A percentile compares a stretch with the other conserved stretches of the same genome.
Conservation (phyloP, 2,797 vertebrate genomes). For the Staurois parvus region DNA sequence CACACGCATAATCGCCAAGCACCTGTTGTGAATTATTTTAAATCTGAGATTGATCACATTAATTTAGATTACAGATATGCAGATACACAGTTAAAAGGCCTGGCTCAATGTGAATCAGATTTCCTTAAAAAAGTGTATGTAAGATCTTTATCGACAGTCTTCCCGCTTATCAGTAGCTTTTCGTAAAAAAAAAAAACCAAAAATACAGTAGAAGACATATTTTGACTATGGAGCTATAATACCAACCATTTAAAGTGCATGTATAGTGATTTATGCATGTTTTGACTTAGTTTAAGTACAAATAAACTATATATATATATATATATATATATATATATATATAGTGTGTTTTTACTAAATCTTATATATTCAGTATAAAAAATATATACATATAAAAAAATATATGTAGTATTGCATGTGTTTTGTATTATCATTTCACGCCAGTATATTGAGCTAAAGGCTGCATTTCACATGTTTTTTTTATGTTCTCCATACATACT, state of each 20-base stretch:
- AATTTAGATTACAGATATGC: conserved; percentile 53
- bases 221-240: not conserved
- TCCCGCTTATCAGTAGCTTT: conserved; percentile 25
- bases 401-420: too few relatives aligned
- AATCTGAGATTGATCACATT: conserved; percentile 54
- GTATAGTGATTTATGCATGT: too few relatives aligned
- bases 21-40: conserved; percentile 45
- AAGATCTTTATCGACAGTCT: conserved; percentile 27
- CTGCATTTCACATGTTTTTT: too few relatives aligned
- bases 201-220: not conserved
- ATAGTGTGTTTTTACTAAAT: too few relatives aligned
- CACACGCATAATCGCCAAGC: conserved; percentile 27
- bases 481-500: too few relatives aligned
- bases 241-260: conserved; percentile 9
- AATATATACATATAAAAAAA: too few relatives aligned
- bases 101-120: conserved; percentile 27
- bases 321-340: not conserved
- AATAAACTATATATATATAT: too few relatives aligned
- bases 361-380: too few relatives aligned
- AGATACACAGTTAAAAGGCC: conserved; percentile 46
- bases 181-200: not conserved
- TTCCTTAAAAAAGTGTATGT: conserved; percentile 35
- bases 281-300: too few relatives aligned
- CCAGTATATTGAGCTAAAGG: too few relatives aligned
- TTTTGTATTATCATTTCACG: too few relatives aligned